Evolutionary conservation across 2,113 vertebrate species (phyloP).

Genomic region (Prietella phreatophila): DNA sequence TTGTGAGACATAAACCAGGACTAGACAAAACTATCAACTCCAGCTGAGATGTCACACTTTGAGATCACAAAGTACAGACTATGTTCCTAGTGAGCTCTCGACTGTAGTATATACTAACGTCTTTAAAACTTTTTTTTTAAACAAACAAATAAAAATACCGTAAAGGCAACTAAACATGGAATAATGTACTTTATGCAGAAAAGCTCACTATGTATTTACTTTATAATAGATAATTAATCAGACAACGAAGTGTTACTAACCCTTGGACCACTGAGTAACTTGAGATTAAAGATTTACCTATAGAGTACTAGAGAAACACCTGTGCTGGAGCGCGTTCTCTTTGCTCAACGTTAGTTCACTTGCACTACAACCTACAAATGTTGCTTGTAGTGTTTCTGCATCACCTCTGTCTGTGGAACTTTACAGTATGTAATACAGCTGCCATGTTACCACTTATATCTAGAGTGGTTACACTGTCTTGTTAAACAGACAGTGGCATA

Average conservation of each 20-base stretch:
- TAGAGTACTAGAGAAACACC: not conserved
- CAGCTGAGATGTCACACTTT: not conserved
- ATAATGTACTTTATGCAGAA: not conserved
- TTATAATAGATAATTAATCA: not conserved
- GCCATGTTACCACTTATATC: not conserved
- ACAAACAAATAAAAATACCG: not conserved
- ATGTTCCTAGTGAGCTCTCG: not conserved
- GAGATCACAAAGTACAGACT: not conserved
- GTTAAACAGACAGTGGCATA: not conserved
- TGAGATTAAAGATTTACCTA: not conserved
- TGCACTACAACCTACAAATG: not conserved
- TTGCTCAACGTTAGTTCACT: not conserved
- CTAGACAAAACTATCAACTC: not conserved
- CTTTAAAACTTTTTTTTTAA: not conserved
- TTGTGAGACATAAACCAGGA: not conserved
- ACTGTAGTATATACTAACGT: not conserved
- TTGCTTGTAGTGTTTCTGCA: not conserved
- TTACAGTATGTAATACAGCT: not conserved
- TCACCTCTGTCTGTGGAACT: not conserved
- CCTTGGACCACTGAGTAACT: slow-evolving; percentile 1
- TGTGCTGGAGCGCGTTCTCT: not conserved
- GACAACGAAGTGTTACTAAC: not conserved
- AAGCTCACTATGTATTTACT: not conserved
- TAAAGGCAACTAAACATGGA: not conserved
- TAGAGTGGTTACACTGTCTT: not conserved